phyloP scores from a whole-genome alignment of 2,888 invertebrate genomes.

The Eupithecia abbreviata region DNA sequence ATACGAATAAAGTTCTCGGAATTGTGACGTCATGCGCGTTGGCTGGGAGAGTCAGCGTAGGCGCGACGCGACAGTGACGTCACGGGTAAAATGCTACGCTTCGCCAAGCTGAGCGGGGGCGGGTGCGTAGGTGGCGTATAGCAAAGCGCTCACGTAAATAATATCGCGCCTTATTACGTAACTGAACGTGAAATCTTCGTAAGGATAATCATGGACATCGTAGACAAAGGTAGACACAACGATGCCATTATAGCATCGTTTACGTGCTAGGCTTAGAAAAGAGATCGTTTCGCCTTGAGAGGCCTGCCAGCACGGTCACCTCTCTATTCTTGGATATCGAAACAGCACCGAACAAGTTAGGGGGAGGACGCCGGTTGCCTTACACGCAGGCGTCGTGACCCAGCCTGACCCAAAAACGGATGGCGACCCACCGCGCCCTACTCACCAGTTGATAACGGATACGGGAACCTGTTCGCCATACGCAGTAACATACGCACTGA shows the following conservation, averaged over 20 bases:
- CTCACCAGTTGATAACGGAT: conserved; percentile 75
- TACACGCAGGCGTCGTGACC: conserved; percentile 82
- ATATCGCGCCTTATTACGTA: conserved; percentile 69
- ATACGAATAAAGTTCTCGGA: conserved; percentile 58
- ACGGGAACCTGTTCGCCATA: conserved; percentile 72
- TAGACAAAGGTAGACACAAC: conserved; percentile 56
- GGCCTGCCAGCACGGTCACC: conserved; percentile 68
- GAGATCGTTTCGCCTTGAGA: conserved; percentile 81
- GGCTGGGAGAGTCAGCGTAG: conserved; percentile 65
- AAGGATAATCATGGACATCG: conserved; percentile 72
- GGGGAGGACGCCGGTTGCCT: conserved; percentile 54
- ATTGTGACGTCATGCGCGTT: conserved; percentile 70
- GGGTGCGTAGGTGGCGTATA: conserved; percentile 55
- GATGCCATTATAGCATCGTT: conserved; percentile 78
- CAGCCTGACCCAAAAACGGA: conserved; percentile 81
- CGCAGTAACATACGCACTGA: conserved; percentile 57
- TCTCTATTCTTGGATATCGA: conserved; percentile 76
- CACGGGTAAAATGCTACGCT: conserved; percentile 70
- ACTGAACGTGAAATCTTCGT: conserved; percentile 79
- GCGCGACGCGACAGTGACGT: conserved; percentile 75
- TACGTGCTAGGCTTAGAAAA: conserved; percentile 78
- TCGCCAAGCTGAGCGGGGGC: conserved; percentile 29
- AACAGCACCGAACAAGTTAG: conserved; percentile 69
- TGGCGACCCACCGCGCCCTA: conserved; percentile 71
- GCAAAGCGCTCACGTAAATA: conserved; percentile 65